Base-by-base conservation (phyloP, 2,797 vertebrate species). In the Zenarchopterus dispar region DNA sequence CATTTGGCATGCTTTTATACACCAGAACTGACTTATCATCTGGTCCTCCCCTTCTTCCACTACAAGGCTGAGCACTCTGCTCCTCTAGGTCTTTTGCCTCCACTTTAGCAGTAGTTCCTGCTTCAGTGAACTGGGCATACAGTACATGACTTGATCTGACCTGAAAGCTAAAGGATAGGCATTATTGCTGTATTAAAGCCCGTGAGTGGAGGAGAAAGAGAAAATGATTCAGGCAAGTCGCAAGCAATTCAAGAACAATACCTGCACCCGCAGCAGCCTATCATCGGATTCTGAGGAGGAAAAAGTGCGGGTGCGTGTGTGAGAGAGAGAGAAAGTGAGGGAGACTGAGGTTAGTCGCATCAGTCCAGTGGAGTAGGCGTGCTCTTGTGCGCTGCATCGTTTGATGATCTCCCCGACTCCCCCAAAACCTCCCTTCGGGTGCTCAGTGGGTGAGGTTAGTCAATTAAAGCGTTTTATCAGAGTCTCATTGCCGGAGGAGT, bases 241-340 rank as follows among this genome's bases (percentile, higher is more conserved):
- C 76, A 88, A 93, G 92, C 85, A 87, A 91, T 92, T 89, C 88
- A 88, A 84, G 88, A 90, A 86, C 91, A 92, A 81, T 77, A 83
- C 71, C 57, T 70, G 70, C 83, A 75, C 75, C 78, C 78, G 77
- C 87, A 67, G 82, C 66, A 80, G 77, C 80, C 70, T 78, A 49
- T 80, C 71, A 66, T 80, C 67, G 56, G 63, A 75, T 59, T 56
- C 60, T 63, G 51, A 28, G 67, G 72, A 75, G 64, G 63, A 42
- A 16, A 36, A 55, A 5, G 28, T 59, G 44, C 22, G 54, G 44
- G 60, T 42, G 74, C 22, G 53, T 41, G 28, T 43, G 47, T 54
- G 58, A 71, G 58, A 62, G 62, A 50, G 51, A 52, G 52, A 60
- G 28, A 59, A 42, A 71, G 17, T 51, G 43, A 75, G 47, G 70